Evolutionary conservation across 1,140 invertebrate species (phyloP).

Genomic region (Physella acuta): DNA sequence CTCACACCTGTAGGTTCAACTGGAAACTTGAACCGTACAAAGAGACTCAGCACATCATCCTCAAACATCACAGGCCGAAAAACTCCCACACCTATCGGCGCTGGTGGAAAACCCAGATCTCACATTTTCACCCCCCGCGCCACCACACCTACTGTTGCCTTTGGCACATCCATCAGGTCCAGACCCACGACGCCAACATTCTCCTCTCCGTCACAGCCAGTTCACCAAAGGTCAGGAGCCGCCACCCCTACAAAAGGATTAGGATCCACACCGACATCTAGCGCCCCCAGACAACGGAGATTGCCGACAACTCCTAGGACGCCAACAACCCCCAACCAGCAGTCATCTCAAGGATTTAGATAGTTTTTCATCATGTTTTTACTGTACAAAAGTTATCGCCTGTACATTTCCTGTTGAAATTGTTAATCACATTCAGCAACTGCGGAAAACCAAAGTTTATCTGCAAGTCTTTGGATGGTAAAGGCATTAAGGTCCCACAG

Average conservation of each 20-base stretch:
- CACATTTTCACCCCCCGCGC: constrained; percentile 31
- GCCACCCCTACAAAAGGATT: constrained; percentile 36
- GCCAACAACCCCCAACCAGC: background rate
- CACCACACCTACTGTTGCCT: constrained; percentile 38
- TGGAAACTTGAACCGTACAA: constrained; percentile 40
- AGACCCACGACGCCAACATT: constrained; percentile 37
- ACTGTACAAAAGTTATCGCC: too few species aligned
- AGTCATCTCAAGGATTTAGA: constrained; percentile 14
- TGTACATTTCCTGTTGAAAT: too few species aligned
- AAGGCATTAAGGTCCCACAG: too few species aligned
- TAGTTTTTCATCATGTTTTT: constrained; percentile 9
- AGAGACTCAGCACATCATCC: constrained; percentile 40
- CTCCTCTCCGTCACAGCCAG: constrained; percentile 19
- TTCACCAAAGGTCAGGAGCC: constrained; percentile 35
- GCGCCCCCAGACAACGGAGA: constrained; percentile 23
- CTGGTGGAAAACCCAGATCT: constrained; percentile 25
- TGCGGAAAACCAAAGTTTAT: too few species aligned
- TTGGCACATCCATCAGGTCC: constrained; percentile 32
- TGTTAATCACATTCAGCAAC: too few species aligned
- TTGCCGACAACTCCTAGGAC: constrained; percentile 27
- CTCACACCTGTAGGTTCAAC: constrained; percentile 35
- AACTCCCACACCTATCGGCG: constrained; percentile 33
- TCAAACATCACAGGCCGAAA: constrained; percentile 35
- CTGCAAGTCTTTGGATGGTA: too few species aligned
- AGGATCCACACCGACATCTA: constrained; percentile 14